Base-by-base conservation (phyloP, 1,140 invertebrate genomes). In the Linepithema humile region DNA sequence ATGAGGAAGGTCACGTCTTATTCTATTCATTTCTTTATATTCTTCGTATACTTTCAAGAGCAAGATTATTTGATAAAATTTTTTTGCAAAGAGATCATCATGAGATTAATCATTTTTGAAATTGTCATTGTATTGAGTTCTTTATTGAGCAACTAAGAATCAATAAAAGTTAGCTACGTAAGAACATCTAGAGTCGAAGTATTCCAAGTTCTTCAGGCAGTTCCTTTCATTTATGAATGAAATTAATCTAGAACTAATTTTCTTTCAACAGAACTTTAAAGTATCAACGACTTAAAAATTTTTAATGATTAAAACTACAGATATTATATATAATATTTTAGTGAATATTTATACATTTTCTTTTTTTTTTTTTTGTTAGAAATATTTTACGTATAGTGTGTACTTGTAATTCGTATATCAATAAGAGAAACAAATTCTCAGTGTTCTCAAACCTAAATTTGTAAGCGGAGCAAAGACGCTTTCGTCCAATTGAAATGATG, bases 111-210 rank as follows among this genome's bases (percentile, higher is more conserved):
- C 78, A 67, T 80, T 89, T 88, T 88, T 72, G 53, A 62, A 78
- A 50, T 84, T 64, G 40, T 62, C 57, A 45, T 57, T 78, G 62
- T 57, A 2, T 78, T 86, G 60, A 64, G 80, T 78, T 85, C 59
- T 64, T 53, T n/a, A 12, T 67, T 62, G 26, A 35, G 29, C 43
- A 67, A 77, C 67, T 53, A 50, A 43, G 86, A 90, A 94, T 94
- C 93, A 91, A 94, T 93, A 94, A 93, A 87, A 89, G 75, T 91
- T 89, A 83, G 55, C 83, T 93, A 91, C 91, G 89, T 93, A 88
- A 85, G 86, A 91, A 88, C 87, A 90, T 91, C 90, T 91, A 92
- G 91, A 35, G 40, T n/a, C 26, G 38, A 32, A 53, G 20, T 29
- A 9, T 29, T 35, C 1, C 32, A 26, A 9, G 20, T 77, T 67